Base-by-base conservation (phyloP, 2,888 invertebrate genomes). In the Encarsia formosa region DNA sequence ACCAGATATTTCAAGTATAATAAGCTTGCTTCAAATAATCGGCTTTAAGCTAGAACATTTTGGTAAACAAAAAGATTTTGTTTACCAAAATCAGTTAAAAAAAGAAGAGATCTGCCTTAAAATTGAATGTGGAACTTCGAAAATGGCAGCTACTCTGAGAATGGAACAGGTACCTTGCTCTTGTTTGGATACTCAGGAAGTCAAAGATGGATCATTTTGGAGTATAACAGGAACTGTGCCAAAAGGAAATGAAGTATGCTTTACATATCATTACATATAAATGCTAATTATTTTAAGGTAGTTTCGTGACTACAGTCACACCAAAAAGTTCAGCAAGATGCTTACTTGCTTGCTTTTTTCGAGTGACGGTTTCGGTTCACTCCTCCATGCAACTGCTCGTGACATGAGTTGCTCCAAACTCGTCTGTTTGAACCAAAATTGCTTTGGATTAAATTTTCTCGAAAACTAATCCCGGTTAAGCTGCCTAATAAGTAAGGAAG, bases 11-110 rank as follows among this genome's bases (percentile, higher is more conserved):
- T 58, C 67, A 2, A 56, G 56, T 5, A 51, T 71, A n/a, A 63
- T 65, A 13, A 63, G 63, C 49, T 59, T 70, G 4, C 40, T 71
- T 8, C 69, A 71, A 61, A 63, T 68, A 3, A 57, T 68, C 19
- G 70, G 70, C 3, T 71, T 69, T 53, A 65, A 68, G 34, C 57
- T 72, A 23, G 62, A 64, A 18, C 59, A 63, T 40, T 68, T 69
- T 44, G 68, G 68, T 23, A 67, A 64, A 48, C 13, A 15, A 5
- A 38, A 45, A 19, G 19, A 32, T 4, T 3, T 32, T 3, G 16
- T 9, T 3, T 16, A 15, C 5, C 32, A 35, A 18, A 61, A 64
- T 0, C 32, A 37, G n/a, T 16, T 49, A 3, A 52, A 41, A 46
- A 39, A 24, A 11, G 52, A 55, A n/a, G 42, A 41, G 34, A 49